These are phyloP conservation scores for Gnathonemus echidnorhynchus DNA, from an alignment of 2,113 vertebrate genomes.

Conservation along the genomic window DNA sequence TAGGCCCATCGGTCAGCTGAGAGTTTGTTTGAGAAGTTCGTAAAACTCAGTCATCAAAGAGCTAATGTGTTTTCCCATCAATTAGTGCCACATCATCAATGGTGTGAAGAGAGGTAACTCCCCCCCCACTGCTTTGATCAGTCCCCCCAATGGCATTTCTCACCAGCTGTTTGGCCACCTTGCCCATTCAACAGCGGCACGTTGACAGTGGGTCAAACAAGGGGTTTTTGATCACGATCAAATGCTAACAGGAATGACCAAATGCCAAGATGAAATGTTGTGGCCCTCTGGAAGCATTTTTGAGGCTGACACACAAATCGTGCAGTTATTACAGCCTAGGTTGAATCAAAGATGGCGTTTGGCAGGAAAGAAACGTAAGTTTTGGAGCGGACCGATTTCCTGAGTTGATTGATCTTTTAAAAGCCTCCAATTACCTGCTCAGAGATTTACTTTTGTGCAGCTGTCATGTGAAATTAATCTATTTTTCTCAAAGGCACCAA, in stretches of 20 bases:
- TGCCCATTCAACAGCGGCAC: not conserved
- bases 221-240: not conserved
- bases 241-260: not conserved
- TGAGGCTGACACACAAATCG: not conserved
- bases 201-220: not conserved
- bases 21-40: not conserved
- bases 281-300: not conserved
- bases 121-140: not conserved
- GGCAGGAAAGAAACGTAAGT: not conserved
- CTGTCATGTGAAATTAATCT: conserved; percentile 12
- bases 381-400: not conserved
- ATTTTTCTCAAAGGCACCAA: conserved; percentile 1
- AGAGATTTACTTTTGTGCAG: conserved; percentile 21
- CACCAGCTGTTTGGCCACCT: not conserved
- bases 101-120: conserved; percentile 5
- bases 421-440: conserved; percentile 3
- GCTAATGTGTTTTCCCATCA: conserved; percentile 25
- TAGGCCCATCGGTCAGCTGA: not conserved
- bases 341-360: not conserved
- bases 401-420: conserved; percentile 12
- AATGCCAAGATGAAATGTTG: not conserved
- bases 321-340: not conserved
- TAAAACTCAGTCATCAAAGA: not conserved
- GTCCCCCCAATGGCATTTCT: not conserved
- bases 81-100: not conserved